Evolutionary conservation across 1,140 invertebrate species (phyloP), one percentile per base, ranked within the genome.

Genomic region (Eumeta japonica): DNA sequence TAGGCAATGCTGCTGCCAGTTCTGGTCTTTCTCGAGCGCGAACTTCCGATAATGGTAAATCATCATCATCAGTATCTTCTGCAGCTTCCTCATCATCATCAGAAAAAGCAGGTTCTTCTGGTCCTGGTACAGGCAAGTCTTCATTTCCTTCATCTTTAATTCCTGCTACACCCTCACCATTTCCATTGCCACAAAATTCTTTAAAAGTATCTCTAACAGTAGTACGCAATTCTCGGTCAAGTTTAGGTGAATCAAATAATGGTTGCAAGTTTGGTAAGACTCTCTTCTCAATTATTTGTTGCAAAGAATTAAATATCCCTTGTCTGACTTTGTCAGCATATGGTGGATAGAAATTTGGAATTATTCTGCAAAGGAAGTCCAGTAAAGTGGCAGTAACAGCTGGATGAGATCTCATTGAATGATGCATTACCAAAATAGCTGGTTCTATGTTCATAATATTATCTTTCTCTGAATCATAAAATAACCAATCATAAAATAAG

Each of bases 361-460:
- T 94, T 55, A 97, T 95, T 80, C 95, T 79, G 77, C 94, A 97
- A 31, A 98, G 79, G 76, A 98, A 98, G 76, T 98, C 94, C 43
- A 98, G 74, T 32, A 98, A 78, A 9, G 92, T 95, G 31, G 91
- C 92, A 50, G 94, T 97, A 40, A 97, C 93, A 27, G 89, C 88
- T 28, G 94, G 92, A 81, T 98, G 94, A 53, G 91, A 92, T 62
- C 91, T 83, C 81, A 98, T 92, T 20, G 93, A 97, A 79, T 97
- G 90, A 66, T 94, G 91, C 94, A 98, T 98, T 1, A 98, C 93
- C 39, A 98, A 79, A 62, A 98, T 97, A 7, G 92, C 94, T n/a
- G 95, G 95, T 75, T 98, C 95, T 55, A 98, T 96, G 66, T 97
- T 97, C 95, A 98, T 98, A 44, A 98, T 98, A 62, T 95, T 98